phyloP scores from a whole-genome alignment of 2,797 vertebrate genomes.

The Enteromius thamalakanensis region DNA sequence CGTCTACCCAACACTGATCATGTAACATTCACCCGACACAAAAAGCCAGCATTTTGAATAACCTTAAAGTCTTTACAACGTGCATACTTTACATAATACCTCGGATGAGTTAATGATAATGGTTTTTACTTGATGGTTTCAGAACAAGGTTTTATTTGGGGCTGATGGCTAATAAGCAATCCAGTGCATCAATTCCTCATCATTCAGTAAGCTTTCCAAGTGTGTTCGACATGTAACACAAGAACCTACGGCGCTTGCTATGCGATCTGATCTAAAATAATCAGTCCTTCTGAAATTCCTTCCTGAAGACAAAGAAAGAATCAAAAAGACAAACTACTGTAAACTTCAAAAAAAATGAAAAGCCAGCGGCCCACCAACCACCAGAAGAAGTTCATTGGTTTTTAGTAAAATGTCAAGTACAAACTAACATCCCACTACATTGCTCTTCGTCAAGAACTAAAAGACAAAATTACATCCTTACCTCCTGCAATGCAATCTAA shows the following conservation, averaged over 20 bases:
- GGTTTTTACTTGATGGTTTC: neutral
- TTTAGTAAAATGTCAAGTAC: slow-evolving; percentile 56
- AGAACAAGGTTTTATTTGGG: slow-evolving; percentile 17
- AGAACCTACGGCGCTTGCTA: slow-evolving; percentile 65
- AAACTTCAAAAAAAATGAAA: slow-evolving; percentile 48
- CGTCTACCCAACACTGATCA: slow-evolving; percentile 44
- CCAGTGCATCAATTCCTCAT: slow-evolving; percentile 54
- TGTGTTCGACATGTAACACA: slow-evolving; percentile 75
- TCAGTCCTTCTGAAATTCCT: slow-evolving; percentile 76
- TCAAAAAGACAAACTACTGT: slow-evolving; percentile 58
- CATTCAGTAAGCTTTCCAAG: slow-evolving; percentile 68
- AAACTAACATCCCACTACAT: slow-evolving; percentile 55
- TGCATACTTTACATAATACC: slow-evolving; percentile 38
- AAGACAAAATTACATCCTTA: slow-evolving; percentile 28
- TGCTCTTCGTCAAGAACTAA: slow-evolving; percentile 50
- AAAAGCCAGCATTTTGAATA: slow-evolving; percentile 42
- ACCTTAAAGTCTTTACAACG: slow-evolving; percentile 38
- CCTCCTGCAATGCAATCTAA: slow-evolving; percentile 55
- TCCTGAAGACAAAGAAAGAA: slow-evolving; percentile 50
- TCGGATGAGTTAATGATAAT: slow-evolving; percentile 27
- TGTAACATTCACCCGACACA: slow-evolving; percentile 49
- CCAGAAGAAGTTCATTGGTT: slow-evolving; percentile 61
- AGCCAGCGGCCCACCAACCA: slow-evolving; percentile 55
- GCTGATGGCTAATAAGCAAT: slow-evolving; percentile 41
- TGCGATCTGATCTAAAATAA: slow-evolving; percentile 86